Conservation (phyloP, 2,888 invertebrate genomes). For the Metalampra italica region DNA sequence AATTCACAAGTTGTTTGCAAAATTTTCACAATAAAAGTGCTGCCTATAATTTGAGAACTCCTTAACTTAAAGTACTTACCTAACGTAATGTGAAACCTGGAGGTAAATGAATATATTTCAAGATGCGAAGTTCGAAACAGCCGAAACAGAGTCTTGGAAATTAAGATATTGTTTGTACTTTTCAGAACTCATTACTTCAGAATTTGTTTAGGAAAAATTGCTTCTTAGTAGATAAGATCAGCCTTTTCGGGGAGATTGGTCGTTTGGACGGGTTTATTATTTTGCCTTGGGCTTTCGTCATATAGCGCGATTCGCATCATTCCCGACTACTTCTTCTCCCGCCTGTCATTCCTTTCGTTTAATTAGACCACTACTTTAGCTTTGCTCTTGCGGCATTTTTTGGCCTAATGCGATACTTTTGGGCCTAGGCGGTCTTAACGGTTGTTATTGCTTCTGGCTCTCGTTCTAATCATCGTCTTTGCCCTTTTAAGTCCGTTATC, state of each 20-base stretch:
- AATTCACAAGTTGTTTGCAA: background rate
- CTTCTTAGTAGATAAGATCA: constrained; percentile 20
- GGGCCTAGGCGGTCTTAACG: too few species aligned
- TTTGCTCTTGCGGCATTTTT: too few species aligned
- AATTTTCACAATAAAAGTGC: background rate
- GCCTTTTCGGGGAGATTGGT: constrained; percentile 32
- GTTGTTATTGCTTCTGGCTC: too few species aligned
- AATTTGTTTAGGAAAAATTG: constrained; percentile 2
- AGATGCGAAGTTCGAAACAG: constrained; percentile 20
- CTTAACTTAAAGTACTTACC: background rate
- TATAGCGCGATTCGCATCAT: too few species aligned
- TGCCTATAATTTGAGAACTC: background rate
- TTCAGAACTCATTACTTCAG: background rate
- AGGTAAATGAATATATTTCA: constrained; percentile 25
- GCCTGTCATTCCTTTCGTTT: too few species aligned
- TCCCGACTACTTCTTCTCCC: too few species aligned
- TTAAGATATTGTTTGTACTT: constrained; percentile 4
- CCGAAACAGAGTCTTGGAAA: constrained; percentile 3
- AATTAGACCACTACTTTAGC: too few species aligned
- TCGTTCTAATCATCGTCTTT: too few species aligned
- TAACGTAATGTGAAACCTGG: background rate
- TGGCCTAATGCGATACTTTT: too few species aligned
- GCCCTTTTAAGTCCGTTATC: too few species aligned
- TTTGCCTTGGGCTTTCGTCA: constrained; percentile 29
- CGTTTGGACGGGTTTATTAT: constrained; percentile 51